Evolutionary conservation across 2,888 invertebrate species (phyloP).

Genomic region (Thalpophila matura): DNA sequence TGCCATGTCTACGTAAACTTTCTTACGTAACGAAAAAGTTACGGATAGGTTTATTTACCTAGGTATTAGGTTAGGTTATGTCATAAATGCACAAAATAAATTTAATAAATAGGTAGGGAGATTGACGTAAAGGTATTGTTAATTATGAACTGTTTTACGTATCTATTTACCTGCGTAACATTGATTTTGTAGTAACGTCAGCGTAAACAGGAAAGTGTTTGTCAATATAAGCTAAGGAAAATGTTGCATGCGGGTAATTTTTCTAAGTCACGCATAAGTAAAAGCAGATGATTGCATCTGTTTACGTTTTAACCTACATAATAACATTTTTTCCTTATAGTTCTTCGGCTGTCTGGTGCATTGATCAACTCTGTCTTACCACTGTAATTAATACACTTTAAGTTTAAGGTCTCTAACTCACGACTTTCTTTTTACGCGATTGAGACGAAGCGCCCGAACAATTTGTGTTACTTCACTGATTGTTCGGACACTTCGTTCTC

Average conservation of each 20-base stretch:
- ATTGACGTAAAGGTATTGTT: too few species aligned
- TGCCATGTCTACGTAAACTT: too few species aligned
- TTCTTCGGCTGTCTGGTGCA: not conserved
- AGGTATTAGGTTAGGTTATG: too few species aligned
- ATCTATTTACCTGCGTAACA: not conserved
- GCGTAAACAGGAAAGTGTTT: conserved; percentile 30
- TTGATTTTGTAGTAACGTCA: not conserved
- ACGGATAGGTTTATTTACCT: too few species aligned
- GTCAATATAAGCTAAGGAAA: conserved; percentile 8
- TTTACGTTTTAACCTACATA: conserved; percentile 2
- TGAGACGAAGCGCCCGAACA: too few species aligned
- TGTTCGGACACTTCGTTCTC: too few species aligned
- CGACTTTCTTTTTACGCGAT: too few species aligned
- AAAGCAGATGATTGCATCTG: conserved; percentile 20
- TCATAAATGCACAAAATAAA: too few species aligned
- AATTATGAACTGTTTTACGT: conserved; percentile 7
- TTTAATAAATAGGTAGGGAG: not conserved
- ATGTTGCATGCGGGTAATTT: conserved; percentile 26
- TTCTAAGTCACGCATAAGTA: not conserved
- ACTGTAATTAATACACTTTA: too few species aligned
- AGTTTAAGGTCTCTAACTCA: too few species aligned
- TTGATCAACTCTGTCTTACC: not conserved
- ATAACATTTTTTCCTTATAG: conserved; percentile 11
- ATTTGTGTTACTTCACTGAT: too few species aligned
- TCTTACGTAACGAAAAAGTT: too few species aligned